Conservation (phyloP, 2,797 vertebrate species). For the Paratrypauchen microcephalus region DNA sequence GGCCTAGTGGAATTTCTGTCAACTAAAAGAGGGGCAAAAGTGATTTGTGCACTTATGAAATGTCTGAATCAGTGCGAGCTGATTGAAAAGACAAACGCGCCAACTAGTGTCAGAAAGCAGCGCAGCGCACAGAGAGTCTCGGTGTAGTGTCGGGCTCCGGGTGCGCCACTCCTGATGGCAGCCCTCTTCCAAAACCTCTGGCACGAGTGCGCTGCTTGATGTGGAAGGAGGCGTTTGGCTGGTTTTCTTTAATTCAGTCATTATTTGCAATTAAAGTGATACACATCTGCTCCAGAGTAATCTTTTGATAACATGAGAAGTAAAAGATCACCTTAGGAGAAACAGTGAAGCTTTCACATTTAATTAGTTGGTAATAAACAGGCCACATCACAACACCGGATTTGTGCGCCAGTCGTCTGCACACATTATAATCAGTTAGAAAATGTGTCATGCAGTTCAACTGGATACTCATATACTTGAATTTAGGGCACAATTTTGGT, state of each 20-base stretch:
- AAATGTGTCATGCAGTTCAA: neutral
- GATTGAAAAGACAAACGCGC: constrained; percentile 81
- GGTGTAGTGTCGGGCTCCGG: constrained; percentile 24
- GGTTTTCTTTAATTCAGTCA: constrained; percentile 41
- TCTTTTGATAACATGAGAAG: constrained; percentile 45
- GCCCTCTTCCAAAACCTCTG: constrained; percentile 37
- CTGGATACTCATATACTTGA: neutral
- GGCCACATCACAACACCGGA: constrained; percentile 29
- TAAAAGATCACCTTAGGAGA: constrained; percentile 25
- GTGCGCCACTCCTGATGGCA: constrained; percentile 35
- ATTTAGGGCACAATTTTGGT: neutral
- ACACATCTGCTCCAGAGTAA: constrained; percentile 44
- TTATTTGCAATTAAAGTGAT: constrained; percentile 49
- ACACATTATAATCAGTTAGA: constrained; percentile 24
- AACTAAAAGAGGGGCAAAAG: constrained; percentile 26
- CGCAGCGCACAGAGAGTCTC: constrained; percentile 28
- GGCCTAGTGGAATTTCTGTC: neutral
- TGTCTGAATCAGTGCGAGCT: constrained; percentile 40
- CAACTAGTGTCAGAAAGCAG: constrained; percentile 77
- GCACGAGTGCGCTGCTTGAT: constrained; percentile 46
- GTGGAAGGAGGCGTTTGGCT: constrained; percentile 26
- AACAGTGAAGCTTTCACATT: constrained; percentile 24
- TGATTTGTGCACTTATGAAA: constrained; percentile 47
- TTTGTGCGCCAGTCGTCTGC: constrained; percentile 10
- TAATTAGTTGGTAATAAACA: constrained; percentile 23